Percentiles rank a stretch among this genome's conserved stretches.
phyloP scores from a whole-genome alignment of 2,797 vertebrate genomes.

The Strix occidentalis region DNA sequence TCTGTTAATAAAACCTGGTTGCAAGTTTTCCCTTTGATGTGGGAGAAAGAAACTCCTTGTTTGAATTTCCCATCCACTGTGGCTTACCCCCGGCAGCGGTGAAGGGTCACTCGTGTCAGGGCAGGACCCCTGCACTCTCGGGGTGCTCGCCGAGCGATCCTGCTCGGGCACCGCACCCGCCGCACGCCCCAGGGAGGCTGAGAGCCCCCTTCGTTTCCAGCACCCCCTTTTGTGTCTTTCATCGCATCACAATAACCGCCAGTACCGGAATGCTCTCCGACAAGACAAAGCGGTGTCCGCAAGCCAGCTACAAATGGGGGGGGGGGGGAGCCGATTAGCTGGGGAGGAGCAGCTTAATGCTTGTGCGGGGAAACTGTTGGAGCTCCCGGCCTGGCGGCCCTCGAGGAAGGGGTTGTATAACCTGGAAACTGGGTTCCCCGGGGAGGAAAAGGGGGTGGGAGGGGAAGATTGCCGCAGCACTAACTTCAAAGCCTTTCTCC shows the following conservation, averaged over 20 bases:
- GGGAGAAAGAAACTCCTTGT: background rate
- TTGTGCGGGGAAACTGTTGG: background rate
- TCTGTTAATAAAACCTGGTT: background rate
- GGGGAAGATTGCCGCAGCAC: background rate
- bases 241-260: background rate
- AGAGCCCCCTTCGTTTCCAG: background rate
- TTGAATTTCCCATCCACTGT: background rate
- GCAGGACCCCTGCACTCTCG: background rate
- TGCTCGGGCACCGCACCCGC: fast-evolving
- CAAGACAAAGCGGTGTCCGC: background rate
- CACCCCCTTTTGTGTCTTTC: background rate
- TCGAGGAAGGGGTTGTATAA: background rate
- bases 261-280: background rate
- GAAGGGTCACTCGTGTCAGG: background rate
- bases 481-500: slow-evolving; percentile 36
- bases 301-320: background rate
- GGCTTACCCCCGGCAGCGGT: background rate
- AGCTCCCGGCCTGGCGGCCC: background rate
- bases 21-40: background rate
- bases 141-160: background rate
- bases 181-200: too few relatives aligned
- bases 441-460: background rate
- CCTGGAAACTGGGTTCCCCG: background rate
- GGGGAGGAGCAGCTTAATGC: background rate
- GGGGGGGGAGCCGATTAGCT: background rate